These are phyloP conservation scores for Cosmorhoe ocellata DNA, from an alignment of 2,888 invertebrate species.

Conservation along the genomic window DNA sequence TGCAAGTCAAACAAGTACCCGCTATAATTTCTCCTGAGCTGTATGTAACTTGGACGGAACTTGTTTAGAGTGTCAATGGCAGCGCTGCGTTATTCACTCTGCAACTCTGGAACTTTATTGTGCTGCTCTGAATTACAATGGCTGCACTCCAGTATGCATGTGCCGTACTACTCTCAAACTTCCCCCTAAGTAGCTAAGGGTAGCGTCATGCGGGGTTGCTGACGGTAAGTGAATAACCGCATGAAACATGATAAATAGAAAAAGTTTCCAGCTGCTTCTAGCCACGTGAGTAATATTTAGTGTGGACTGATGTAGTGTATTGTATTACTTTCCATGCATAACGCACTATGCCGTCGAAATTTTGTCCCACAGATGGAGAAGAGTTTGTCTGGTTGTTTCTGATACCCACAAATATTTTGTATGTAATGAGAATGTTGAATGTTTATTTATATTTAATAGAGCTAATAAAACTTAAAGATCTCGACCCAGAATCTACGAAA, in stretches of 20 bases:
- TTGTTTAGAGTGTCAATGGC: conserved; percentile 61
- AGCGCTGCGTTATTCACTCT: conserved; percentile 50
- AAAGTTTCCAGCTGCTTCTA: conserved; percentile 26
- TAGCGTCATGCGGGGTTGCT: conserved; percentile 32
- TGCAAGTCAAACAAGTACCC: not conserved
- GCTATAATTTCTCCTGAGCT: conserved; percentile 10
- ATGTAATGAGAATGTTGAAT: too few relatives aligned
- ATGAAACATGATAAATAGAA: conserved; percentile 35
- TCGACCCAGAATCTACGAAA: too few relatives aligned
- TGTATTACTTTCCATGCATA: conserved; percentile 12
- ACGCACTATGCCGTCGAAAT: too few relatives aligned
- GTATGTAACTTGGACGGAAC: conserved; percentile 48
- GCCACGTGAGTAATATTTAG: conserved; percentile 18
- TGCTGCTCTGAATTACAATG: conserved; percentile 47
- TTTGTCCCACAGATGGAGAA: too few relatives aligned
- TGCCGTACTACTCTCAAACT: conserved; percentile 31
- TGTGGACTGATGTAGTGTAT: too few relatives aligned
- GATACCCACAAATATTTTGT: too few relatives aligned
- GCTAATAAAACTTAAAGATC: too few relatives aligned
- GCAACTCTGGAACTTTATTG: conserved; percentile 48
- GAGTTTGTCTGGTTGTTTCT: too few relatives aligned
- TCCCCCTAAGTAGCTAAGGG: conserved; percentile 34
- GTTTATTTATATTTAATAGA: too few relatives aligned
- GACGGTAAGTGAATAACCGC: conserved; percentile 36
- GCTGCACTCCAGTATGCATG: conserved; percentile 44